phyloP scores from a whole-genome alignment of 2,888 invertebrate genomes.

The Apamea epomidion region DNA sequence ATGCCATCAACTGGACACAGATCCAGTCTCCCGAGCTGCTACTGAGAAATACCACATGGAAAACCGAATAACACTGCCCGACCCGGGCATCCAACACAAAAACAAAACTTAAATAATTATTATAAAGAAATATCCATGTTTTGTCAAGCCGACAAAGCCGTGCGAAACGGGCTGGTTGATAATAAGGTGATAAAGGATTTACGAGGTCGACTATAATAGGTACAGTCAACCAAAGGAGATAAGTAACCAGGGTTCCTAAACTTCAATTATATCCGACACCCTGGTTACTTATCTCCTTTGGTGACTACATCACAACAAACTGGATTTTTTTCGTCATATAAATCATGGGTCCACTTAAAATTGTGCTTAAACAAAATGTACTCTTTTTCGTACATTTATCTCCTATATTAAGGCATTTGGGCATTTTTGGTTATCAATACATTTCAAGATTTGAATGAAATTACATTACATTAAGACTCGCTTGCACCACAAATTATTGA shows the following conservation, averaged over 20 bases:
- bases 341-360: background rate
- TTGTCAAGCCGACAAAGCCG: background rate
- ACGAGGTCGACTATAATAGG: background rate
- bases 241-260: no score
- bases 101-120: no score
- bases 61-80: background rate
- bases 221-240: no score
- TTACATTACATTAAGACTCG: background rate
- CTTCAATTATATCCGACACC: no score
- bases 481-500: background rate
- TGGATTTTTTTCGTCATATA: background rate
- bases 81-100: background rate
- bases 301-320: background rate
- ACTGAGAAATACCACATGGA: background rate
- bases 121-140: no score
- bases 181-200: background rate
- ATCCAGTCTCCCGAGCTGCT: background rate
- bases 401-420: conserved; percentile 60
- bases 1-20: no score
- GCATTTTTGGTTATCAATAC: conserved; percentile 49
- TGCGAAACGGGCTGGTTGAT: background rate
- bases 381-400: conserved; percentile 37
- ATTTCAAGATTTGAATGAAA: conserved; percentile 31
- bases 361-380: conserved; percentile 49
- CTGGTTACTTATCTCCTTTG: no score